A percentile compares a stretch with the other conserved stretches of the same genome.
phyloP scores from a whole-genome alignment of 2,113 vertebrate species.

The Lycaon pictus region DNA sequence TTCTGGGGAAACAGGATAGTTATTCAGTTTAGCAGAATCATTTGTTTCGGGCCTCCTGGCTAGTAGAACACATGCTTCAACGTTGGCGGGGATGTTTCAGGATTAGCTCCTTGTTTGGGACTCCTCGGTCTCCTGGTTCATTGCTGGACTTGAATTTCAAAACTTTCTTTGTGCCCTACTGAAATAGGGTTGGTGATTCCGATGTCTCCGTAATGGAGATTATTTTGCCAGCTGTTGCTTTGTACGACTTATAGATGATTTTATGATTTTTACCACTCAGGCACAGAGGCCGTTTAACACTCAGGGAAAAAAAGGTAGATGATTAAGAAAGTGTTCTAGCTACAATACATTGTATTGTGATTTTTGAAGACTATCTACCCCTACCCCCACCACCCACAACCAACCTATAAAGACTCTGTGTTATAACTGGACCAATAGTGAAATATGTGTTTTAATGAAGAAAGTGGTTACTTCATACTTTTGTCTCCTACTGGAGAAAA shows the following conservation, averaged over 20 bases:
- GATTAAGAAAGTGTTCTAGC: neutral
- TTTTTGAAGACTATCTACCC: neutral
- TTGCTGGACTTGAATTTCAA: neutral
- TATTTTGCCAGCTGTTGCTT: constrained; percentile 2
- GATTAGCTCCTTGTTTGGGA: neutral
- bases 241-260: neutral
- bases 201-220: neutral
- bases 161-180: neutral
- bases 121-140: neutral
- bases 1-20: constrained; percentile 50
- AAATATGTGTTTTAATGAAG: neutral
- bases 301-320: neutral
- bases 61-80: neutral
- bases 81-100: neutral
- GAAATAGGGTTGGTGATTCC: constrained; percentile 29
- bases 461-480: neutral
- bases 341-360: neutral
- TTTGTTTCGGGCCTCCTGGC: constrained; percentile 26
- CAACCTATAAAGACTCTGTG: neutral
- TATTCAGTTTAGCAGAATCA: neutral
- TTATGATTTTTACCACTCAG: constrained; percentile 2
- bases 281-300: neutral
- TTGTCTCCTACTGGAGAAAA: constrained; percentile 32
- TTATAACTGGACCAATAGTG: neutral
- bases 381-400: fast-evolving